Conservation (phyloP, 2,888 invertebrate species). For the Lithosia quadra region DNA sequence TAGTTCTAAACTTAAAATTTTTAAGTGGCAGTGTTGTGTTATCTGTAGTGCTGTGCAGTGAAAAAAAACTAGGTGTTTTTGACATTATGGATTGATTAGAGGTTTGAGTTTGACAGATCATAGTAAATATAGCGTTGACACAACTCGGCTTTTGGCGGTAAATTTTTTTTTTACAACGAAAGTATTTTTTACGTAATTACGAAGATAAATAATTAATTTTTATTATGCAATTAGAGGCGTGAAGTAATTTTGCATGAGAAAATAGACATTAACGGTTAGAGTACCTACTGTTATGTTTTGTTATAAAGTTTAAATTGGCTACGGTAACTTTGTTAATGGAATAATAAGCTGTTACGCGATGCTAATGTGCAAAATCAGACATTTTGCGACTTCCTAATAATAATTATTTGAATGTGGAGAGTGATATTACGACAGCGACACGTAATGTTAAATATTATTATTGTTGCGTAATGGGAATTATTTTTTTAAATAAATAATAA, state of each 20-base stretch:
- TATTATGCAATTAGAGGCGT: slow-evolving; percentile 56
- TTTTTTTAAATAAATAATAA: slow-evolving; percentile 7
- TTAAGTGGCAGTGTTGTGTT: slow-evolving; percentile 48
- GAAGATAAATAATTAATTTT: slow-evolving; percentile 48
- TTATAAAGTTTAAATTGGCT: slow-evolving; percentile 46
- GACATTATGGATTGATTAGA: slow-evolving; percentile 59
- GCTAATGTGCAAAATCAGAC: slow-evolving; percentile 37
- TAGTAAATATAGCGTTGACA: slow-evolving; percentile 49
- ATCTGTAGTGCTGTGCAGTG: slow-evolving; percentile 54
- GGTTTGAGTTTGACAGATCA: slow-evolving; percentile 59
- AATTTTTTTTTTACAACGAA: slow-evolving; percentile 30
- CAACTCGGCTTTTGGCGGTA: slow-evolving; percentile 58
- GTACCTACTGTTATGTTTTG: slow-evolving; percentile 52
- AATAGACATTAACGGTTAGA: slow-evolving; percentile 54
- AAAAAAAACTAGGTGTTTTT: slow-evolving; percentile 34
- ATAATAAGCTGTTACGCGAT: slow-evolving; percentile 43
- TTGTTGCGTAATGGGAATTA: slow-evolving; percentile 9
- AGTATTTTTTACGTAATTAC: slow-evolving; percentile 41
- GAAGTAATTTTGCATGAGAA: slow-evolving; percentile 57
- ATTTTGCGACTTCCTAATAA: slow-evolving; percentile 42
- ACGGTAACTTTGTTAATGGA: slow-evolving; percentile 46
- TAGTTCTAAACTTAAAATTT: slow-evolving; percentile 45
- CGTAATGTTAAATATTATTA: not conserved
- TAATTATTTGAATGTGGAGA: slow-evolving; percentile 22
- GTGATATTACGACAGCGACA: slow-evolving; percentile 16